Conservation (phyloP, 2,888 invertebrate genomes). For the Hypomecis punctinalis region DNA sequence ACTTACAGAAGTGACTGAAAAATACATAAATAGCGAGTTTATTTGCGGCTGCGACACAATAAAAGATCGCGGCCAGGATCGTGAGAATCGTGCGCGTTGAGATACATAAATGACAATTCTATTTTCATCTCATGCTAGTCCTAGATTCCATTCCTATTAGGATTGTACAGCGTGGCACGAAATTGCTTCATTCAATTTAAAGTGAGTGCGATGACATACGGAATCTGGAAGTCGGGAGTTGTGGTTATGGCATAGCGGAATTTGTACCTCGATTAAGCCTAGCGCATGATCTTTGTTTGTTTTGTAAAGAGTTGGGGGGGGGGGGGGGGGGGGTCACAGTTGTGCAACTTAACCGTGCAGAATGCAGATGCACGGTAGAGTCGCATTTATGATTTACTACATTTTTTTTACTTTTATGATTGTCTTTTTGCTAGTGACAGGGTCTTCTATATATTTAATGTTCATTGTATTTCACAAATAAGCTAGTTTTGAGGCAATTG, state of each 20-base stretch:
- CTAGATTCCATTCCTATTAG: slow-evolving; percentile 42
- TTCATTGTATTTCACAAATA: too few species aligned
- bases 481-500: too few species aligned
- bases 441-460: too few species aligned
- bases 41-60: slow-evolving; percentile 20
- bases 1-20: too few species aligned
- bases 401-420: too few species aligned
- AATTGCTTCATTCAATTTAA: slow-evolving; percentile 52
- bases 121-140: slow-evolving; percentile 43
- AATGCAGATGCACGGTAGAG: too few species aligned
- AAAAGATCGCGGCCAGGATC: slow-evolving; percentile 33
- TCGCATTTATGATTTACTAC: too few species aligned
- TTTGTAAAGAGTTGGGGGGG: too few species aligned
- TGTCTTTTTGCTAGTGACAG: too few species aligned
- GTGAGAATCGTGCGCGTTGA: slow-evolving; percentile 42
- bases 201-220: slow-evolving; percentile 40
- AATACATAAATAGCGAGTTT: neutral
- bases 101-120: slow-evolving; percentile 44
- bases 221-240: slow-evolving; percentile 23
- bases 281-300: neutral
- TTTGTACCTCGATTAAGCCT: neutral
- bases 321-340: too few species aligned
- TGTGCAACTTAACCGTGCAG: neutral
- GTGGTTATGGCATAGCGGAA: slow-evolving; percentile 13
- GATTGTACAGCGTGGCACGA: slow-evolving; percentile 39